A percentile compares a stretch with the other conserved stretches of the same genome.
These are phyloP conservation scores for Muscicapa striata DNA, from an alignment of 2,797 vertebrate species.

Conservation along the genomic window DNA sequence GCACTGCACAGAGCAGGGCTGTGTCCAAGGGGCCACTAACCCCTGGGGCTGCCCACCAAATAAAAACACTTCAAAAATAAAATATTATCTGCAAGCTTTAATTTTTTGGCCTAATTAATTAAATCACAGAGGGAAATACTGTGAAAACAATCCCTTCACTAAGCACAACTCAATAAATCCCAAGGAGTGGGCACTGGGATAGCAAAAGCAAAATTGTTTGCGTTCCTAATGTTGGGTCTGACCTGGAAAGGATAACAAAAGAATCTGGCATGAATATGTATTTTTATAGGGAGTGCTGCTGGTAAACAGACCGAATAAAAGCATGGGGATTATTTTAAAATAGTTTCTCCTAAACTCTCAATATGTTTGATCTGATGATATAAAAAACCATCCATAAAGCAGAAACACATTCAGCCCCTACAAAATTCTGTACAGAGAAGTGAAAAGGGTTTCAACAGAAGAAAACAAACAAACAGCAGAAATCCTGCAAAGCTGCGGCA, in stretches of 20 bases:
- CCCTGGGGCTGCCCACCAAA: not conserved
- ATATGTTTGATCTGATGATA: constrained; percentile 23
- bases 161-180: constrained; percentile 15
- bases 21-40: not conserved
- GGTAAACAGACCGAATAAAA: constrained; percentile 37
- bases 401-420: not conserved
- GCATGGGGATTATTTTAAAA: constrained; percentile 41
- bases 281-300: constrained; percentile 51
- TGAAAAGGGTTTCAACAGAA: constrained; percentile 37
- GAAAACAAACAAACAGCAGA: constrained; percentile 64
- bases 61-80: constrained; percentile 16
- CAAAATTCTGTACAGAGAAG: not conserved
- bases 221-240: constrained; percentile 50
- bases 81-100: constrained; percentile 43
- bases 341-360: constrained; percentile 56
- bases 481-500: constrained; percentile 54
- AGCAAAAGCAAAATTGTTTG: constrained; percentile 69
- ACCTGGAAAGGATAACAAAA: constrained; percentile 63
- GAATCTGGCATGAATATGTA: constrained; percentile 56
- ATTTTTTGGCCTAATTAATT: constrained; percentile 63
- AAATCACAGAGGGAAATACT: constrained; percentile 37
- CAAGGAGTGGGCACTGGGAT: not conserved
- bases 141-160: constrained; percentile 39
- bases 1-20: not conserved
- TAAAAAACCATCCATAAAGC: constrained; percentile 3